Base-by-base conservation (phyloP, 92 coral and sea anemone species). In the Epizoanthus fatuus region DNA sequence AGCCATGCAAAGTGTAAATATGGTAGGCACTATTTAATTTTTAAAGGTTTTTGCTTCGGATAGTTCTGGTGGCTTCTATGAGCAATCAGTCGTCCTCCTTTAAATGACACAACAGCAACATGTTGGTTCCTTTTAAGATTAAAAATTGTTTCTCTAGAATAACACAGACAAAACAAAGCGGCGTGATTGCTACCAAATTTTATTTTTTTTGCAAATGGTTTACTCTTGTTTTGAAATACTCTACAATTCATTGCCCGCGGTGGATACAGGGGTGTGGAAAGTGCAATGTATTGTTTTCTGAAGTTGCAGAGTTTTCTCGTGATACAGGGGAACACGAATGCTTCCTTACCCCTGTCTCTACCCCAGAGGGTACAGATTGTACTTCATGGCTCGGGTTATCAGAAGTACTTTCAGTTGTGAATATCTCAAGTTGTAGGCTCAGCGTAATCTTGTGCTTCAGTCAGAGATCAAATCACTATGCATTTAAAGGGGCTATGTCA, bases 1-100 rank as follows among this genome's bases (percentile, higher is more conserved):
- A 58, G 63, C 54, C 70, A 54, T 77, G 82, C 60, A 77, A 77
- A 77, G 82, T 77, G 82, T 77, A 77, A 77, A 77, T 77, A 77
- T 60, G 22, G 82, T 77, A 77, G 82, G 82, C 82, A 77, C 82
- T 77, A 77, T 77, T 77, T 77, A 77, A 77, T 77, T 77, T 77
- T 77, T 58, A 77, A 39, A 77, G 69, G 69, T 77, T 77, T 49
- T 77, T 77, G 82, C 59, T 77, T 58, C 38, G 62, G 81, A 19
- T 37, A n/a, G 69, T 39, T 38, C 70, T 20, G 70, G 17, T 60
- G 57, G 82, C 70, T 77, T 60, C 5, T 12, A 1, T 4, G 13
- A 59, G 70, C 52, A 11, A 44, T 59, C 69, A 42, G 49, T 38
- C 58, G 70, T 45, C 82, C 58, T 59, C 7, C 51, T 77, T 59